Conservation (phyloP, 2,797 vertebrate genomes). For the Podargus strigoides region DNA sequence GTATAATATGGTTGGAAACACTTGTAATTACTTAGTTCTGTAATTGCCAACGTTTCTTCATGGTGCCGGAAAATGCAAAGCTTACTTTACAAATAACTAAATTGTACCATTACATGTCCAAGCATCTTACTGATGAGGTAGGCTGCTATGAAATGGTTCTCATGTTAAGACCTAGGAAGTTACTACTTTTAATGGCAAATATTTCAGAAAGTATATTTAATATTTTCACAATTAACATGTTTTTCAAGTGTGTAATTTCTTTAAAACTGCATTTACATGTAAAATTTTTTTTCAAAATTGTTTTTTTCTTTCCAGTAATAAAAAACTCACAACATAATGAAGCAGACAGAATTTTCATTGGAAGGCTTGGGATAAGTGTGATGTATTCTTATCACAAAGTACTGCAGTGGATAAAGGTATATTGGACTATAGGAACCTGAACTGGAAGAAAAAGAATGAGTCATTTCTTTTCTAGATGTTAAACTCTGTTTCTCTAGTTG, state of each 20-base stretch:
- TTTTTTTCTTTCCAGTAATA: conserved; percentile 67
- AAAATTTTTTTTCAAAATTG: not conserved
- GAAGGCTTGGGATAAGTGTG: conserved; percentile 87
- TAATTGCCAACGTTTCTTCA: not conserved
- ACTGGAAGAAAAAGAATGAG: not conserved
- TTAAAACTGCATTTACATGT: not conserved
- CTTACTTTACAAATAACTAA: not conserved
- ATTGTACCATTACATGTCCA: not conserved
- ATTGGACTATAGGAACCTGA: not conserved
- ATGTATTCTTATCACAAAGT: conserved; percentile 85
- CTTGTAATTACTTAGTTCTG: not conserved
- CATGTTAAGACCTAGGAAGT: not conserved
- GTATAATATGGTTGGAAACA: not conserved
- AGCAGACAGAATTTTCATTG: conserved; percentile 76
- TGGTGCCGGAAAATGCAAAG: not conserved
- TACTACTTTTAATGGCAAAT: not conserved
- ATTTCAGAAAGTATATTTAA: not conserved
- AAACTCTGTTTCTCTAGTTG: not conserved
- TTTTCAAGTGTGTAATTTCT: not conserved
- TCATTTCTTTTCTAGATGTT: not conserved
- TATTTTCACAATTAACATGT: not conserved
- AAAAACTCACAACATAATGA: conserved; percentile 64
- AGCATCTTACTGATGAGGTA: not conserved
- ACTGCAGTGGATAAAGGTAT: conserved; percentile 90
- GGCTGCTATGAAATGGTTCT: not conserved